Evolutionary conservation across 2,888 invertebrate species (phyloP).

Genomic region (Plusia festucae): DNA sequence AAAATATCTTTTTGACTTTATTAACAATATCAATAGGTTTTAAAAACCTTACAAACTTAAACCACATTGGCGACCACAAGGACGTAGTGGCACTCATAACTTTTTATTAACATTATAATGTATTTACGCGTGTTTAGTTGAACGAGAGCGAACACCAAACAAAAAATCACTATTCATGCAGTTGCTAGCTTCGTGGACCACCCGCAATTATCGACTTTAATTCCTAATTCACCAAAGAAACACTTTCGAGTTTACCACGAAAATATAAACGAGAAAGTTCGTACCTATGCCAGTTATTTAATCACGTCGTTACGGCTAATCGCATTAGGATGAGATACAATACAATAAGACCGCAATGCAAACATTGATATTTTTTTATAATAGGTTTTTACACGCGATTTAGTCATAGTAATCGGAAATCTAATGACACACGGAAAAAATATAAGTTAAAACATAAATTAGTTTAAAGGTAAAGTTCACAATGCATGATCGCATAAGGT

Average conservation of each 20-base stretch:
- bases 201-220: slow-evolving; percentile 3
- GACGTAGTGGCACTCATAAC: not conserved
- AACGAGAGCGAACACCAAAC: not conserved
- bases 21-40: not conserved
- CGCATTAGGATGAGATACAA: not conserved
- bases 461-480: not conserved
- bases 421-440: too few relatives aligned
- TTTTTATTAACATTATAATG: not conserved
- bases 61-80: not conserved
- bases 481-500: not conserved
- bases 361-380: not conserved
- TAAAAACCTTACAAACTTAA: not conserved
- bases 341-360: not conserved
- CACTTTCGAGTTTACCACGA: slow-evolving; percentile 6
- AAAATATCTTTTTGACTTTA: too few relatives aligned
- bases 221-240: slow-evolving; percentile 2
- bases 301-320: slow-evolving; percentile 2
- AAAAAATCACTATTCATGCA: slow-evolving; percentile 13
- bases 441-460: not conserved
- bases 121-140: not conserved
- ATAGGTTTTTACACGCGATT: too few relatives aligned
- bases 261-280: slow-evolving; percentile 5
- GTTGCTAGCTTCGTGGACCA: slow-evolving; percentile 8
- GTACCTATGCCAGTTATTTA: not conserved
- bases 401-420: too few relatives aligned